Percentiles rank a stretch among this genome's conserved stretches.
phyloP scores from a whole-genome alignment of 2,113 vertebrate species.

The Cynocephalus volans region DNA sequence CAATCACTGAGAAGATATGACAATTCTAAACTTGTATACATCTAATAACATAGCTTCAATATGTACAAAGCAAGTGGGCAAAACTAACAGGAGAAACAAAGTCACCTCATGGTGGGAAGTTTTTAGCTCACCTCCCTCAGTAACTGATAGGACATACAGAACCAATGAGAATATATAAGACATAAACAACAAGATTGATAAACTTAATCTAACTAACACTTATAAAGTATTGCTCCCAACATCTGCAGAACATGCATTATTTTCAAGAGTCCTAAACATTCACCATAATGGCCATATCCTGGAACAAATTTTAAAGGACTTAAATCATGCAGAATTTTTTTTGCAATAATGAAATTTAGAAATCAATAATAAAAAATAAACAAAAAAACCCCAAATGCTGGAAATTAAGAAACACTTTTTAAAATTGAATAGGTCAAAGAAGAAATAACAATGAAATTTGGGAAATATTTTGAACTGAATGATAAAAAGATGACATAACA shows the following conservation, averaged over 20 bases:
- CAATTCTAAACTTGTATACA: conserved; percentile 7
- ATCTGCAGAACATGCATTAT: too few relatives aligned
- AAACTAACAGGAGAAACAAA: conserved; percentile 19
- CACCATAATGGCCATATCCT: background rate
- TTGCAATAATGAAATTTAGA: background rate
- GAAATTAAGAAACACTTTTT: conserved; percentile 1
- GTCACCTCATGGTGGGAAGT: background rate
- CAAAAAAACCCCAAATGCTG: background rate
- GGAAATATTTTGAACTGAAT: too few relatives aligned
- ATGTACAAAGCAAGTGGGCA: background rate
- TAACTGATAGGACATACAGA: background rate
- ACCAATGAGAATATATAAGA: background rate
- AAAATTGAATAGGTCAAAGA: background rate
- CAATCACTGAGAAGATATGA: background rate
- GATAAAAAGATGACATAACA: background rate
- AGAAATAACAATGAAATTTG: too few relatives aligned
- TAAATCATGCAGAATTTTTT: background rate
- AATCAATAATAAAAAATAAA: background rate
- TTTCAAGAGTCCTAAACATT: background rate
- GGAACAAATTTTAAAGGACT: conserved; percentile 5
- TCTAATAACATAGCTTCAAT: background rate
- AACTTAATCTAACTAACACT: background rate
- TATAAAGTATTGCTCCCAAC: background rate
- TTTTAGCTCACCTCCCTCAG: background rate
- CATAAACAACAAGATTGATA: background rate